Evolutionary conservation across 1,140 invertebrate species (phyloP), one percentile per base, ranked within the genome.

Genomic region (Polypedilum vanderplanki): DNA sequence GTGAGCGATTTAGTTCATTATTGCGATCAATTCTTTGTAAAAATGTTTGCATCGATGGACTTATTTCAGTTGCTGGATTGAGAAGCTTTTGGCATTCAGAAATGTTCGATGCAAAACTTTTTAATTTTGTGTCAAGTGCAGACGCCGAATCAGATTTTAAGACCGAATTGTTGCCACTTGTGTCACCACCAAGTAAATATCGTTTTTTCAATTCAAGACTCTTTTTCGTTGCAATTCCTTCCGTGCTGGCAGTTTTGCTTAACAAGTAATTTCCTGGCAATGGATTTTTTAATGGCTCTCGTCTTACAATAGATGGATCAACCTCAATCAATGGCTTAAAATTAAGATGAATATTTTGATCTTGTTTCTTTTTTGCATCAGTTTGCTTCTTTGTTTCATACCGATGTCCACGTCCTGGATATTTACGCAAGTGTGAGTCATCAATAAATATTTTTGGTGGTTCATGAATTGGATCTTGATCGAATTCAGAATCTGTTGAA

Each of bases 401-500:
- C 1, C 24, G 24, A 79, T 90, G 88, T 4, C 90, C 87, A 78
- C 85, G 88, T 77, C 87, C 87, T 41, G 87, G 84, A 81, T 78
- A 80, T 74, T 81, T 82, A 70, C 78, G 78, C 77, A 83, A 75
- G 77, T 83, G 81, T 74, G 81, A 79, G 76, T 83, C 81, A 77
- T 91, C 89, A 78, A 90, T 89, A 74, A 90, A 88, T 7, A 88
- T 84, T 76, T 89, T 90, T 65, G 87, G 83, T 7, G 87, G 88
- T 78, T 90, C 88, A 20, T 87, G 86, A 75, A 88, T 88, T 8
- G 90, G 90, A n/a, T 94, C 92, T 77, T 93, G 89, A 74, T 93
- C 93, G 79, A 95, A 95, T 81, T 96, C 93, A 4, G 93, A 95
- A 81, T 96, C 93, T 0, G 93, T 96, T 73, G 92, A 93, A 76